Base-by-base conservation (phyloP, 2,888 invertebrate species). In the Leucoma salicis region DNA sequence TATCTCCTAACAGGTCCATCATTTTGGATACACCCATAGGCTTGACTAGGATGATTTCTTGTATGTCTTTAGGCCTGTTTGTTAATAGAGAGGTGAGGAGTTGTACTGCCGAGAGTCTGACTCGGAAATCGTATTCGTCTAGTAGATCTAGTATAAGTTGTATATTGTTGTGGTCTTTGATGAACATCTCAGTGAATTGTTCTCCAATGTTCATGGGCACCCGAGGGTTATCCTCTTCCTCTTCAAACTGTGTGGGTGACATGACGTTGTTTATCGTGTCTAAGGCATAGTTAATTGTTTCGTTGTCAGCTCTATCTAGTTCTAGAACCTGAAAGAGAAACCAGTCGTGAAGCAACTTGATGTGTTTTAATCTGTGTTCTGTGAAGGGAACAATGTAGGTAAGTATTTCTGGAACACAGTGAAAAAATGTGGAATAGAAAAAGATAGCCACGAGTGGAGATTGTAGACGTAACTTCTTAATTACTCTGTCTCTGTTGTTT, bases 1-100 rank as follows among this genome's bases (percentile, higher is more conserved):
- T 96, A 64, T 99, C 99, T 3, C 94, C 93, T 8, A 99, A 85
- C 11, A 99, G 90, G 82, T 99, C 99, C 96, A 99, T 99, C 66
- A 99, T 91, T 85, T 97, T 97, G 0, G 99, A 98, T 0, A 99
- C 96, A 0, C 98, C 99, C 96, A 97, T 97, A n/a, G 97, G 97
- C 78, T 96, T 96, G 2, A 96, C 93, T 40, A 97, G 85, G 36
- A 97, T 93, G 11, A 96, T 94, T 74, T 97, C 96, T 82, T 97
- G 97, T 35, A 97, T 93, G 46, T 96, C 96, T 73, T 95, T 95
- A 0, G 95, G 93, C 74, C 95, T 93, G 71, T 97, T 98, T 0
- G 93, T 92, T 7, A 99, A 90, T 25, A 99, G 85, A n/a, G 95
- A 94, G 0, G 96, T 96, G 8, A 99, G 83, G 6, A 99, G 86